These are phyloP conservation scores for Amblyteles armatorius DNA, from an alignment of 2,888 invertebrate species.

Conservation along the genomic window DNA sequence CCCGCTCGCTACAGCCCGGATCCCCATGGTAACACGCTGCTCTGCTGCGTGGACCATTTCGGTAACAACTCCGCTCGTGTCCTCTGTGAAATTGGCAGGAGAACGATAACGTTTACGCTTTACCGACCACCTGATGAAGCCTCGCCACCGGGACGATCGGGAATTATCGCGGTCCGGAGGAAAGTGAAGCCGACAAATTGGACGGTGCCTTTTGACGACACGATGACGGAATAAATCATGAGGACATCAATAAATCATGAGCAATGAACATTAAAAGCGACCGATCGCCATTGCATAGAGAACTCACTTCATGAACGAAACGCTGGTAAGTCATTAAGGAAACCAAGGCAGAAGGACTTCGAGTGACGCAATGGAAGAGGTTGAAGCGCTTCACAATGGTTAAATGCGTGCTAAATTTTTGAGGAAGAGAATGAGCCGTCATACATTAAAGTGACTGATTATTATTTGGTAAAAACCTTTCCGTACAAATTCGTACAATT, in stretches of 20 bases:
- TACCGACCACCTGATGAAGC: constrained; percentile 67
- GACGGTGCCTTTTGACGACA: constrained; percentile 22
- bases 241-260: neutral
- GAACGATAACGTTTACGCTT: constrained; percentile 69
- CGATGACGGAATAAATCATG: neutral
- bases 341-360: no score
- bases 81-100: constrained; percentile 76
- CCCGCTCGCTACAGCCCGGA: constrained; percentile 69
- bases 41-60: constrained; percentile 72
- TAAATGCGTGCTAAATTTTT: no score
- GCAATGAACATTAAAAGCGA: no score
- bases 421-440: no score
- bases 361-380: no score
- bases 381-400: no score
- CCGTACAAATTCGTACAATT: no score
- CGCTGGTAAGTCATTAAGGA: no score
- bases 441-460: no score
- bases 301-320: no score
- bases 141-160: constrained; percentile 38
- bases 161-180: constrained; percentile 53
- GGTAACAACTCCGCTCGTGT: constrained; percentile 65
- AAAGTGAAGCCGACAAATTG: constrained; percentile 21
- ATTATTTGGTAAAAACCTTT: no score
- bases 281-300: no score
- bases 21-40: constrained; percentile 74